Base-by-base conservation (phyloP, 1,140 invertebrate genomes). In the Vanessa atalanta region DNA sequence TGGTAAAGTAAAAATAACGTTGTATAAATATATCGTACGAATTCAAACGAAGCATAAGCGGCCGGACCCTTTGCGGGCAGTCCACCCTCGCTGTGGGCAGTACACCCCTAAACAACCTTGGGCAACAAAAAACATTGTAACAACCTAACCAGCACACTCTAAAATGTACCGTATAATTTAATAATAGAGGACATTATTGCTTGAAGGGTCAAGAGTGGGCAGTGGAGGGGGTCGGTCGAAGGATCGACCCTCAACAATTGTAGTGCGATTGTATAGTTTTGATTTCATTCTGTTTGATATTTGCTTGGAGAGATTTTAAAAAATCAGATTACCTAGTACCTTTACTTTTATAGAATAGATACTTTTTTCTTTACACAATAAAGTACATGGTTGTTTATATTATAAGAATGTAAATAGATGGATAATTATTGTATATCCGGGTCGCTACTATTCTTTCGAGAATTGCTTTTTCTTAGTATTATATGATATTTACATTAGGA, bases 41-140 rank as follows among this genome's bases (percentile, higher is more conserved):
- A 23, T 64, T 65, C 76, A 84, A 91, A 91, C 82, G 83, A 66
- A 72, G 85, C 89, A 87, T 73, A n/a, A 73, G 57, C 72, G 80
- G 80, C 72, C 76, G 81, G 86, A 89, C 87, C 88, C 88, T 88
- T 91, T 92, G 88, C 88, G 88, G 88, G 75, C 88, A 89, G 85
- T 89, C 80, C 85, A 83, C 87, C 89, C 88, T 85, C 82, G 73
- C 80, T 81, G 83, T 90, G 88, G 88, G 88, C 89, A 91, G 88
- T 89, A 83, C 87, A 86, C 86, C 89, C 87, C 82, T 79, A 82
- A 85, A 86, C 83, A 85, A 80, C 83, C 79, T 76, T 75, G 72
- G 72, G 53, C 75, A 80, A 78, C 82, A 83, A 84, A 89, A 87
- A 89, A 88, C 86, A 87, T 81, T 82, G 75, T 81, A 87, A 81